Conservation (phyloP, 2,888 invertebrate genomes). For the Eubasilissa splendida region DNA sequence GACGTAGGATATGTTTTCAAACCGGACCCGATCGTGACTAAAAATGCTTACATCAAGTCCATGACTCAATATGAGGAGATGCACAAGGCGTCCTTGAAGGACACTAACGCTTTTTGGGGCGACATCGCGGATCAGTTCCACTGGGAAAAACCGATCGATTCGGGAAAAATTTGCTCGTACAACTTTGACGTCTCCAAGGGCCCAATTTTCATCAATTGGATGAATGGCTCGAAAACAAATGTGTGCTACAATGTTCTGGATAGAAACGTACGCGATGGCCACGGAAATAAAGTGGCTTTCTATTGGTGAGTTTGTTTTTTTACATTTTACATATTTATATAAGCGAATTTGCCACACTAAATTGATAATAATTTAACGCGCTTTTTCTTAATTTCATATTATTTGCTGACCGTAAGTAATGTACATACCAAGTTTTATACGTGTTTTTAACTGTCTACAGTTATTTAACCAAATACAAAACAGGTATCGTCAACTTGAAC, state of each 20-base stretch:
- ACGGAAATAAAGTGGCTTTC: conserved; percentile 93
- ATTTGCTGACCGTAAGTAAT: too few species aligned
- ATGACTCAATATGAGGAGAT: conserved; percentile 86
- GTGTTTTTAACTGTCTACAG: too few species aligned
- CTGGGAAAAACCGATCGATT: conserved; percentile 87
- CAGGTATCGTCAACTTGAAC: too few species aligned
- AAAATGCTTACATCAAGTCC: conserved; percentile 77
- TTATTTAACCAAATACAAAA: too few species aligned
- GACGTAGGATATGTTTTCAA: conserved; percentile 73
- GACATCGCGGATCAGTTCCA: conserved; percentile 94
- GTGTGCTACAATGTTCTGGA: conserved; percentile 97
- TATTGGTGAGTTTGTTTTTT: conserved; percentile 84
- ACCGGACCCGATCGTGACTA: conserved; percentile 73
- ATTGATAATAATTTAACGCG: too few species aligned
- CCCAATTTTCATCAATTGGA: conserved; percentile 92
- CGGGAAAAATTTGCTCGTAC: conserved; percentile 86
- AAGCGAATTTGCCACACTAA: too few species aligned
- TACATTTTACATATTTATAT: too few species aligned
- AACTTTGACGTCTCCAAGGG: conserved; percentile 94
- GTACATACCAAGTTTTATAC: too few species aligned
- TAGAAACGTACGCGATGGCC: conserved; percentile 89
- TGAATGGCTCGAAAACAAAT: conserved; percentile 96
- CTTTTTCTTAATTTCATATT: too few species aligned
- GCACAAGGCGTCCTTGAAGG: conserved; percentile 88
- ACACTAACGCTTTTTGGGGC: conserved; percentile 94